Evolutionary conservation across 1,140 invertebrate genomes (phyloP), one percentile per base, ranked within the genome.

Genomic region (Achroia grisella): DNA sequence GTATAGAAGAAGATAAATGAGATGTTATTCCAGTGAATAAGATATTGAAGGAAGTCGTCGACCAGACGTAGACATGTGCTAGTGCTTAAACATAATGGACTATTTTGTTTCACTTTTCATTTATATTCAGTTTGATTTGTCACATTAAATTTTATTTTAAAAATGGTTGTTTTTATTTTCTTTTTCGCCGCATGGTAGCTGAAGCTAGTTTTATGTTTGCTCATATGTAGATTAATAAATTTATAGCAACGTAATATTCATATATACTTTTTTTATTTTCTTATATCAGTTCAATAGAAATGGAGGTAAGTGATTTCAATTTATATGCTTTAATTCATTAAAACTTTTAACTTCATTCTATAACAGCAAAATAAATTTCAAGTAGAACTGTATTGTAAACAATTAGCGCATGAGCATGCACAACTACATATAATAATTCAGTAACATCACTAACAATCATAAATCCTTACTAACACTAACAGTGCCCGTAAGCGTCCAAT

Each of bases 401-500:
- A n/a, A n/a, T n/a, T n/a, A n/a, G n/a, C 17, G 17, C 17, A 23
- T 23, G 17, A 23, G 17, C 17, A 23, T 23, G 17, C 17, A 23
- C 6, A 6, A 6, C 6, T 23, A 6, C 17, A 23, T 6, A n/a
- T 23, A 23, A 23, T 23, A 2, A 23, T 6, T 6, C 6, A 23
- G 6, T 23, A 23, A 23, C 17, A 23, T 23, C 2, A 60, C 52
- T 59, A 58, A 56, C 50, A 34, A 23, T 23, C 17, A 23, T 23
- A 23, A 23, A 23, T 23, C 2, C 45, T 49, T 51, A 65, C 36
- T 64, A 66, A 70, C 66, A 39, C 42, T 89, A 89, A 64, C 87
- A 97, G 95, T 84, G 95, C 95, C 50, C 90, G 95, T 59, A 97
- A 97, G 86, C 88, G 94, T 44, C 95, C 95, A 29, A 94, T 97